Base-by-base conservation (phyloP, 2,113 vertebrate species). In the Chaetodon trifascialis region DNA sequence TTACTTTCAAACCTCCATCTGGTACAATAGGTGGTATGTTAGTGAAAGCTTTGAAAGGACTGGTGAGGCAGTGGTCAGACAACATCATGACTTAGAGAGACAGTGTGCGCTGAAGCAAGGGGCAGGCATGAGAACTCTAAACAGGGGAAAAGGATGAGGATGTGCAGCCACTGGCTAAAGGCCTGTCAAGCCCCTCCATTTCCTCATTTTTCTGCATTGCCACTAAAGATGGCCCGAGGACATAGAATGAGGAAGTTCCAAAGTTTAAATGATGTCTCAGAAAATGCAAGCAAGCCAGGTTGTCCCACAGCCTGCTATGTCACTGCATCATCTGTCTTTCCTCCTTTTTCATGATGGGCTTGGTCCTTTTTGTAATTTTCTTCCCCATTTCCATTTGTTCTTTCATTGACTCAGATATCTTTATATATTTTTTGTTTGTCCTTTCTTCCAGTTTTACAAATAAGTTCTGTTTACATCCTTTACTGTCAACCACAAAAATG, bases 211-310 rank as follows among this genome's bases (percentile, higher is more conserved):
- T 85, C 66, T 75, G 15, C 56, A 54, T 23, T 40, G 47, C 67
- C 68, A 85, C 72, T 69, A 71, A 63, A 90, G 78, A 91, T 79
- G 76, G 62, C 71, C 71, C 30, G 5, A 62, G 79, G 62, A 81
- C 47, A 89, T 49, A 79, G 55, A 88, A 92, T 73, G 71, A 90
- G 90, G 89, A 95, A 94, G 91, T 92, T 51, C 68, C 68, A 94
- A 90, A 88, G 93, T 91, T 86, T 80, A 94, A 83, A 91, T 62
- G 80, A 88, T 81, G 64, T 58, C 55, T 91, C 84, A 62, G 56
- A 40, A 72, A 79, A 73, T 62, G n/a, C 4, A 64, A 52, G 62
- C 21, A 54, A 63, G 56, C 58, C 15, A 65, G 42, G 42, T 55
- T 55, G 63, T 54, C 55, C 49, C 34, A 74, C 59, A 62, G 63